Evolutionary conservation across 2,113 vertebrate species (phyloP), one percentile per base, ranked within the genome.

Genomic region (Cyprinodon brontotheroides): DNA sequence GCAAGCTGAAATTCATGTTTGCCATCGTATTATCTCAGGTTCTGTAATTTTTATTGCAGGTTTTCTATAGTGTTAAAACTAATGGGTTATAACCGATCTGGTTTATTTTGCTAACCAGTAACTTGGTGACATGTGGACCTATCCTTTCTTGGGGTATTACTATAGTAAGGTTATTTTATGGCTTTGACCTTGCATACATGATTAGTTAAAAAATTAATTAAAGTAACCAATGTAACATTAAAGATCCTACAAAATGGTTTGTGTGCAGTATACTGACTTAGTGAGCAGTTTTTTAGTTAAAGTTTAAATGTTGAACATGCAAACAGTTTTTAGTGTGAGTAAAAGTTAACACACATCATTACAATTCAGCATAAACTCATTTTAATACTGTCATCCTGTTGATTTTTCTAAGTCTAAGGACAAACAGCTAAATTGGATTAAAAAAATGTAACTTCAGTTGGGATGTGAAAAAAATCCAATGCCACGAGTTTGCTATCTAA

Each of bases 1-100:
- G 77, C 69, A 67, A 80, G 85, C 80, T 82, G 61, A 87, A 80
- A 87, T 85, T 81, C 75, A 64, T 70, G 75, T 83, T 76, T 77
- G 65, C 61, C 73, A 10, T 61, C 68, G 83, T 79, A 86, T 86
- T 81, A 85, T 83, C 76, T 80, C 68, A 64, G 77, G 73, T 76
- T 82, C 48, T 81, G 78, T 74, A 68, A 64, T 73, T 69, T 82
- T 71, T 73, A 53, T 72, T 20, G 47, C 47, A 79, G 74, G 84
- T 79, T 82, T 88, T 82, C 72, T 68, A 81, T 53, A 1, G 48
- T 20, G 14, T 15, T 53, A 53, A 53, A 53, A 17, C 48, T 53
- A 17, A 53, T 20, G 48, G 6, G 13, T 53, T 53, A 53, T 8
- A 53, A 50, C 12, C 12, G 17, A 20, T 53, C 17, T 50, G 0